Percentiles rank a stretch among this genome's conserved stretches.
These are phyloP conservation scores for Phoxinus dragarum DNA, from an alignment of 2,797 vertebrate species.

Conservation along the genomic window DNA sequence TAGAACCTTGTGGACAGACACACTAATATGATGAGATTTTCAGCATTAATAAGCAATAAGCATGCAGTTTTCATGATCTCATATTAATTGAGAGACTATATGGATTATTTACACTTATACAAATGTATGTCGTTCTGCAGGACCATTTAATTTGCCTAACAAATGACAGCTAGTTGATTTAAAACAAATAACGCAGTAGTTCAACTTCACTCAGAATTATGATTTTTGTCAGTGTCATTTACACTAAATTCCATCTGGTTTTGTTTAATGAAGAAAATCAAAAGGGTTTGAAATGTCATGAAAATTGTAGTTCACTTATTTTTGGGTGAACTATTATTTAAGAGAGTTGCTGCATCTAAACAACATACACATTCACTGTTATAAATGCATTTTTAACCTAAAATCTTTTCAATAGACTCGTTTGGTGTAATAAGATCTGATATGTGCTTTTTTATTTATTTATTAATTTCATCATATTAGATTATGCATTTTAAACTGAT, in stretches of 20 bases:
- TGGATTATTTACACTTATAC: neutral
- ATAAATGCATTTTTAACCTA: neutral
- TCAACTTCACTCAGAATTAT: neutral
- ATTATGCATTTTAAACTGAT: neutral
- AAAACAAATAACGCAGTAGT: neutral
- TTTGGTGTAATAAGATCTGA: neutral
- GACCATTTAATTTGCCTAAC: neutral
- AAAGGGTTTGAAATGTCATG: neutral
- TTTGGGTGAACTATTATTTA: neutral
- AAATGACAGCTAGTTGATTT: neutral
- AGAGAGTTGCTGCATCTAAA: neutral
- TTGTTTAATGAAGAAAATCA: neutral
- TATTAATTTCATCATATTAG: neutral
- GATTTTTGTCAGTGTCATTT: neutral
- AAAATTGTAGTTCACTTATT: neutral
- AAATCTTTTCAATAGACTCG: neutral
- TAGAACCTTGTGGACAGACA: neutral
- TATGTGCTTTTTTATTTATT: neutral
- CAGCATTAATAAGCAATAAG: slow-evolving; percentile 3
- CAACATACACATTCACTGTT: neutral
- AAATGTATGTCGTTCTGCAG: neutral
- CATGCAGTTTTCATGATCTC: neutral
- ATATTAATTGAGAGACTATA: neutral
- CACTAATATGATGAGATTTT: neutral
- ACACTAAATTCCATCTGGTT: neutral